A percentile compares a stretch with the other conserved stretches of the same genome.
These are phyloP conservation scores for Drosophila auraria DNA, from an alignment of 1,140 invertebrate species.

Conservation along the genomic window DNA sequence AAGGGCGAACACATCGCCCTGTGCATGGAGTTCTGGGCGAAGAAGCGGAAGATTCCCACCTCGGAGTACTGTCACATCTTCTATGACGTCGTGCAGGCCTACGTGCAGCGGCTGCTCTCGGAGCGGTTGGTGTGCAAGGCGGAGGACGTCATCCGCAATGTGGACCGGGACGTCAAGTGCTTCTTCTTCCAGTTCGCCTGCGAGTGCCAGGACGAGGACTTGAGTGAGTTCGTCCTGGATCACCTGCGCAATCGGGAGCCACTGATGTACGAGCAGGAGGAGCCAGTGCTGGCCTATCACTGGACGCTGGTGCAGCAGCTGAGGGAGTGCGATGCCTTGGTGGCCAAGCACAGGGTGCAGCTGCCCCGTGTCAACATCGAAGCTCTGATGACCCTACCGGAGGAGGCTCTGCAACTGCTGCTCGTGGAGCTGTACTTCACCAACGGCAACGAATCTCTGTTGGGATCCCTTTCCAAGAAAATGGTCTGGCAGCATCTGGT, in stretches of 20 bases:
- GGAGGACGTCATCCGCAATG: slow-evolving; percentile 76
- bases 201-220: slow-evolving; percentile 70
- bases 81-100: slow-evolving; percentile 78
- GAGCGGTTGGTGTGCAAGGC: slow-evolving; percentile 82
- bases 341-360: slow-evolving; percentile 43
- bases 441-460: slow-evolving; percentile 59
- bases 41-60: slow-evolving; percentile 64
- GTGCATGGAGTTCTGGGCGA: slow-evolving; percentile 75
- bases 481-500: slow-evolving; percentile 76
- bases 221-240: slow-evolving; percentile 75
- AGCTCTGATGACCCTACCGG: slow-evolving; percentile 62
- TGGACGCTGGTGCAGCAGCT: slow-evolving; percentile 74
- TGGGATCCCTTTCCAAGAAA: slow-evolving; percentile 66
- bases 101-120: slow-evolving; percentile 77
- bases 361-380: slow-evolving; percentile 72
- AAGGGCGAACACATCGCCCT: slow-evolving; percentile 81
- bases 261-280: slow-evolving; percentile 63
- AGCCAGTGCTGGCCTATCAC: slow-evolving; percentile 68
- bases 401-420: slow-evolving; percentile 47
- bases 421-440: slow-evolving; percentile 74
- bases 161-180: slow-evolving; percentile 73
- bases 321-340: slow-evolving; percentile 50
- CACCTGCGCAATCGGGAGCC: slow-evolving; percentile 66
- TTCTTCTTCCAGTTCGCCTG: slow-evolving; percentile 80
- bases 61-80: slow-evolving; percentile 75